Percentiles rank a stretch among this genome's conserved stretches.
These are phyloP conservation scores for Scaptomyza caliginosa DNA, from an alignment of 2,888 invertebrate genomes.

Conservation along the genomic window DNA sequence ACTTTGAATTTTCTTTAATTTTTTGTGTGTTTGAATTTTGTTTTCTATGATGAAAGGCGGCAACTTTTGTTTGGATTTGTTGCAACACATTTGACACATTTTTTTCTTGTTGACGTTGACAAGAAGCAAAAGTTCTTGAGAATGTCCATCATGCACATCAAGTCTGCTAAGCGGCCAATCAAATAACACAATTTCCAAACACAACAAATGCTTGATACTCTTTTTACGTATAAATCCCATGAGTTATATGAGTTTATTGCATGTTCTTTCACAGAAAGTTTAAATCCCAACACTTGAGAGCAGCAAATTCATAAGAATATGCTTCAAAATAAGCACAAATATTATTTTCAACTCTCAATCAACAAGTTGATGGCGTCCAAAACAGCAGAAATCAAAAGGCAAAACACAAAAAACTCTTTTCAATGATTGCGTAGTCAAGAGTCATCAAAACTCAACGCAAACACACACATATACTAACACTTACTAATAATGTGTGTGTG, in stretches of 20 bases:
- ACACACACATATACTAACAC: conserved; percentile 14
- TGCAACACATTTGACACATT: conserved; percentile 65
- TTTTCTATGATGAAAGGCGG: conserved; percentile 30
- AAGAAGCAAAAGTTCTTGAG: conserved; percentile 67
- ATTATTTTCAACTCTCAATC: conserved; percentile 59
- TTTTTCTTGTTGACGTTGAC: conserved; percentile 55
- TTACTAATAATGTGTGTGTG: background rate
- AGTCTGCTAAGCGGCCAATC: conserved; percentile 39
- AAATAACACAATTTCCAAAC: conserved; percentile 13
- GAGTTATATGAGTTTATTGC: no score
- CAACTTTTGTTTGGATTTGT: conserved; percentile 55
- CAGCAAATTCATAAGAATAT: conserved; percentile 54
- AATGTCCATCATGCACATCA: conserved; percentile 70
- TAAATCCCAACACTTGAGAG: conserved; percentile 21
- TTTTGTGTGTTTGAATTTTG: no score
- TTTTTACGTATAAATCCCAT: no score
- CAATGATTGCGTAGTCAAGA: conserved; percentile 60
- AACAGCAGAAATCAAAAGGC: conserved; percentile 14
- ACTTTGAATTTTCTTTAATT: conserved; percentile 15
- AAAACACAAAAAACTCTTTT: conserved; percentile 40
- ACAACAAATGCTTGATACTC: background rate
- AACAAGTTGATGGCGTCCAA: conserved; percentile 63
- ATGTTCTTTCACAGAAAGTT: no score
- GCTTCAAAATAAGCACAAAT: conserved; percentile 26
- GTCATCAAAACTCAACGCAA: conserved; percentile 38